These are phyloP conservation scores for Polia nebulosa DNA, from an alignment of 2,888 invertebrate genomes.

Conservation along the genomic window DNA sequence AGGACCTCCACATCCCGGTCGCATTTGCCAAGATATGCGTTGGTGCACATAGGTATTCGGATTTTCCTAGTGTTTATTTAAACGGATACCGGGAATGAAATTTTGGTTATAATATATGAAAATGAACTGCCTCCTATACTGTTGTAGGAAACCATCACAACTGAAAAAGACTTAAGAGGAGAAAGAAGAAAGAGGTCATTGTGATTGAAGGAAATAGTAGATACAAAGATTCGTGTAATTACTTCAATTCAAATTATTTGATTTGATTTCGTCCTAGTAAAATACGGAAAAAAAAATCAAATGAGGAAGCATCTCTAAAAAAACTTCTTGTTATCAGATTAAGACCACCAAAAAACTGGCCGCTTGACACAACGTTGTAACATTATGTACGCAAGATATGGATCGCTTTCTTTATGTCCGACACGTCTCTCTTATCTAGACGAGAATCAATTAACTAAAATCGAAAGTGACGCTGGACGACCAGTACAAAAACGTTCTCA, in stretches of 20 bases:
- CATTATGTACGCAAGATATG: conserved; percentile 55
- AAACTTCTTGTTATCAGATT: conserved; percentile 21
- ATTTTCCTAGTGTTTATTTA: conserved; percentile 42
- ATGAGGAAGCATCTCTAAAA: not conserved
- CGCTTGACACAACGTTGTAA: conserved; percentile 47
- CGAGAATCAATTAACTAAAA: conserved; percentile 86
- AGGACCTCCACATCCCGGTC: conserved; percentile 38
- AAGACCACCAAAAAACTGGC: conserved; percentile 30
- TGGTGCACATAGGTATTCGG: conserved; percentile 38
- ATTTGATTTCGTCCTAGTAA: accelerated
- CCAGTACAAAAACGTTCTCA: conserved; percentile 68
- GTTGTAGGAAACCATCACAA: too few relatives aligned
- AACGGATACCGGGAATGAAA: conserved; percentile 25
- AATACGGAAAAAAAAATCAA: not conserved
- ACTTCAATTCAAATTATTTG: not conserved
- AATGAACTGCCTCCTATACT: not conserved
- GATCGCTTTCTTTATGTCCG: conserved; percentile 75
- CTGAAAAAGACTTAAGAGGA: too few relatives aligned
- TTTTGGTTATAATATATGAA: conserved; percentile 41
- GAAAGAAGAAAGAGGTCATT: too few relatives aligned
- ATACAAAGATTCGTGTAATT: not conserved
- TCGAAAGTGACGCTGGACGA: conserved; percentile 77
- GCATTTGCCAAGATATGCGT: conserved; percentile 44
- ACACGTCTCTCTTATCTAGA: conserved; percentile 76
- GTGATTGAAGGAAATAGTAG: too few relatives aligned